Evolutionary conservation across 2,888 invertebrate genomes (phyloP), one percentile per base, ranked within the genome.

Genomic region (Pecten maximus): DNA sequence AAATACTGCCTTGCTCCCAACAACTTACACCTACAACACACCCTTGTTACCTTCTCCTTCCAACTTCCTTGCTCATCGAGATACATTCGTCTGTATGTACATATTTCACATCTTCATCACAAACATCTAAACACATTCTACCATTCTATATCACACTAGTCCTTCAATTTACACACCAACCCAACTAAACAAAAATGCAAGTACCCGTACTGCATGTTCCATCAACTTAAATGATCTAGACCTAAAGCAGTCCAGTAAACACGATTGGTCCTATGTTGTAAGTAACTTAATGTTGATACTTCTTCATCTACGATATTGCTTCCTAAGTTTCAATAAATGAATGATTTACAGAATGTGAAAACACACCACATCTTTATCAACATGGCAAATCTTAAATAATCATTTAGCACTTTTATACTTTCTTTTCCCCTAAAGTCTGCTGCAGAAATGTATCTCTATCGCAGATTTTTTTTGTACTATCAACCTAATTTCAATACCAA

Each of bases 171-270:
- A 74, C 74, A 74, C 6, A 74, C 74, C 8, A 15, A 54, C 44
- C n/a, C n/a, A n/a, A 54, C 19, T 6, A 74, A 28, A 74, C 74
- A 28, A 35, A 74, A 10, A 74, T 74, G 28, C 74, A 12, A 74
- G 74, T 74, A 74, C 74, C 74, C 74, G 74, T 74, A 74, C 74
- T 74, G 74, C 74, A 74, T 74, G 74, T 74, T 35, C 23, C n/a
- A 60, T 60, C 10, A 44, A 44, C 6, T 44, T 44, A 60, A 60
- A 74, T 35, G 6, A 35, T 15, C 74, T 19, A 54, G 50, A 28
- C 54, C 2, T 19, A 23, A 28, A 74, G 74, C 15, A 28, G 23
- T 28, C 23, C 74, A 28, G 35, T 74, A 3, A 74, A 74, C 28
- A 35, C 28, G 0, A 35, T 74, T 74, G 74, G 74, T 74, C 74